Evolutionary conservation across 2,113 vertebrate species (phyloP), one percentile per base, ranked within the genome.

Genomic region (Coptodon bakossiorum): DNA sequence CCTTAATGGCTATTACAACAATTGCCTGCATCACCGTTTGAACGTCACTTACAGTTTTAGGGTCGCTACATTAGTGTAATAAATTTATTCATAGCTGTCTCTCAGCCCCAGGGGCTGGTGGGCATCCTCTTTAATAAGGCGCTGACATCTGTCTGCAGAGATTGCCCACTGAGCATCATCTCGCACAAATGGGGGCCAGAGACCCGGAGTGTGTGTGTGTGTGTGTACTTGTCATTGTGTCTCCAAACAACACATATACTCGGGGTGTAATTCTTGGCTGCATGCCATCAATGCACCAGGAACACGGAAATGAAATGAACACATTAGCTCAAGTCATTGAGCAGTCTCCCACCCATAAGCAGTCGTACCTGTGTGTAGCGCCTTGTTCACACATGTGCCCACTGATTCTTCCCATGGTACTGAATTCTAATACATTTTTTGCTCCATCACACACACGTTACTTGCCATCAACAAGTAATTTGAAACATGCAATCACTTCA

Each of bases 41-140:
- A 92, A 91, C 92, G 82, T 89, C 92, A 89, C 90, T 95, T 91
- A 94, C 92, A 93, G 90, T 94, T 93, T 94, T 93, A 90, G 93
- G 95, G 94, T 94, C 90, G 91, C 76, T 92, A 94, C 92, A 93
- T 96, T 95, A 94, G 89, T 93, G 90, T 85, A 90, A 94, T 94
- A 91, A 94, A 95, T 96, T 85, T 96, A 96, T 96, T 96, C 94
- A 96, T 96, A 93, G 93, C 85, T 89, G 93, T 89, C 87, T 83
- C 57, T 31, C 53, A 22, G 90, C 86, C 80, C 17, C 52, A 4
- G 85, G 88, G 87, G 87, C 80, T 73, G 86, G 34, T 84, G 73
- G 86, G 61, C 87, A 83, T 92, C 91, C 71, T 45, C 89, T 94
- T 92, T 95, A 96, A 96, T 96, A 95, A 94, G 90, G 68, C 59